Evolutionary conservation across 2,113 vertebrate genomes (phyloP), one percentile per base, ranked within the genome.

Genomic region (Polypterus senegalus): DNA sequence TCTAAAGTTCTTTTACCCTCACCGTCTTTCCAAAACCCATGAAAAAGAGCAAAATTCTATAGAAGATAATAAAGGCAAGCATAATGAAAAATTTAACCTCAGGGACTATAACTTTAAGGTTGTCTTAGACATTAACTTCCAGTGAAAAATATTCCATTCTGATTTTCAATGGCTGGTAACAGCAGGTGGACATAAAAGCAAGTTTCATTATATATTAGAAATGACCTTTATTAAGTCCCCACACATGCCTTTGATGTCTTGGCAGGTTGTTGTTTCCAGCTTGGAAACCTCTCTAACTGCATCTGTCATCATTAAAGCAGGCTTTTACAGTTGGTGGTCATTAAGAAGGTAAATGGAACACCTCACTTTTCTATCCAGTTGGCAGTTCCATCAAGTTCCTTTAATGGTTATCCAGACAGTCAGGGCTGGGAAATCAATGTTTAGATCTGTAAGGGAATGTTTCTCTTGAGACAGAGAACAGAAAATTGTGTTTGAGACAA

Each of bases 371-470:
- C 53, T n/a, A 45, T 47, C 5, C 47, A 43, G n/a, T 10, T 47
- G n/a, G 54, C 27, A 9, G 7, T 47, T 63, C 61, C 47, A 44
- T 57, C 54, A 48, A 63, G 6, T 27, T 45, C 27, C 7, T 46
- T 9, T 57, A 48, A 63, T 63, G 61, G 46, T 46, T 44, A 49
- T 48, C 47, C 43, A 44, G n/a, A 49, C 55, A 54, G 54, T 44
- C 11, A n/a, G 54, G 27, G 61, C 9, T 47, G 51, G n/a, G 61
- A 47, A 63, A 63, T 63, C 61, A 63, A 63, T 63, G 46, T 11
- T 27, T 6, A 48, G 61, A 9, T 57, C 46, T 63, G 46, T 48
- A 48, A 63, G 27, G 46, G 54, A 63, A 55, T 47, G 47, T 5
- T 9, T 48, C 54, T 49, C 6, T 46, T 27, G 54, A 57, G 46